phyloP scores from a whole-genome alignment of 2,113 vertebrate species.

The Astatoreochromis straeleni region DNA sequence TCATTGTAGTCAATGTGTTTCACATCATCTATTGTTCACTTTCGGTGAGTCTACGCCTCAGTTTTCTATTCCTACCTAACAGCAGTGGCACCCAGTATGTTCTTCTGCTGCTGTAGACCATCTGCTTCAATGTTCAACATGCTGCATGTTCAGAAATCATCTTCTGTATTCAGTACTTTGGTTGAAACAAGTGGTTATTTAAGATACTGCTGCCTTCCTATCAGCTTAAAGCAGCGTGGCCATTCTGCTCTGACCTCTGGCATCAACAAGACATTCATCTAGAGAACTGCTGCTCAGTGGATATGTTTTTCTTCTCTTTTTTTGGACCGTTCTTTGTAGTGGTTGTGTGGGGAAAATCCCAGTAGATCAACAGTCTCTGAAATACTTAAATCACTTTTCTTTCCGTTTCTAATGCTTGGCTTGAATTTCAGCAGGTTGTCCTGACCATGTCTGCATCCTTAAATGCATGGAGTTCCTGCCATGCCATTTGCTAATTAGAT shows the following conservation, averaged over 20 bases:
- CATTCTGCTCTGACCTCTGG: neutral
- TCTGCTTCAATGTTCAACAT: neutral
- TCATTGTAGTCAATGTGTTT: neutral
- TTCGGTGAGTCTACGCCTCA: neutral
- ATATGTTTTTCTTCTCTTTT: neutral
- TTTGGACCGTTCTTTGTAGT: neutral
- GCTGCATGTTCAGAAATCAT: neutral
- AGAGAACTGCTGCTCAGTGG: neutral
- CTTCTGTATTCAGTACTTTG: neutral
- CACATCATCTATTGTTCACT: neutral
- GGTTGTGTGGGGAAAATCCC: neutral
- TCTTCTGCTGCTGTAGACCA: neutral
- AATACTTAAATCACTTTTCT: neutral
- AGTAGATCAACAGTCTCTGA: neutral
- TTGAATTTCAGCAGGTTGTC: neutral
- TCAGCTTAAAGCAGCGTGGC: neutral
- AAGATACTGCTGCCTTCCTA: neutral
- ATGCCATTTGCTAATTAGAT: neutral
- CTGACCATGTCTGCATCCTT: neutral
- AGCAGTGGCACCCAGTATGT: neutral
- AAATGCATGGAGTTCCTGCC: neutral
- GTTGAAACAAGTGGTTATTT: neutral
- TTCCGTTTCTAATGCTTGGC: neutral
- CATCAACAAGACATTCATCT: neutral
- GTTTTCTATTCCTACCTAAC: neutral